Evolutionary conservation across 2,113 vertebrate species (phyloP), one percentile per base, ranked within the genome.

Genomic region (Chaetorhynchus papuensis): DNA sequence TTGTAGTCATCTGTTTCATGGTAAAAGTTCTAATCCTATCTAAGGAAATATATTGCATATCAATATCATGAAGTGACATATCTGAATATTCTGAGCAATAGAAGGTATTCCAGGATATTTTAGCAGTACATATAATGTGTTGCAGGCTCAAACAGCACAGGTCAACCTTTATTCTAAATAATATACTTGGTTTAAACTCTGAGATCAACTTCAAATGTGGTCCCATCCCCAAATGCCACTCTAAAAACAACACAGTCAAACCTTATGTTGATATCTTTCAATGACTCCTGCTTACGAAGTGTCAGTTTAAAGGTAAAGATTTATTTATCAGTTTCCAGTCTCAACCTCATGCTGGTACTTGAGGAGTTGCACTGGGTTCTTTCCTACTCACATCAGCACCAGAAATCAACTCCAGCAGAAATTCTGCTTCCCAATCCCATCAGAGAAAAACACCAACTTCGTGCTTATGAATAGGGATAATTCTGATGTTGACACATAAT

Each of bases 11-110:
- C 83, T 97, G 87, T 95, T 97, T 95, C 94, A 94, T 59, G 97
- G 91, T 93, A 97, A 96, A 97, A 84, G 63, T 95, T 94, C 65
- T 97, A 94, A 97, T 87, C 50, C 85, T 94, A 97, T 94, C 97
- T 95, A 97, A 92, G 97, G 95, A 98, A 98, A 97, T 97, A 98
- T 91, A 97, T 97, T 97, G 97, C 96, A 96, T 97, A 97, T 97
- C 93, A 94, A 49, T 96, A 97, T 92, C 33, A 95, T 70, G 89
- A 93, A 92, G 95, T 95, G 97, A 96, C 93, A 92, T 90, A 95
- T 90, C 41, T 95, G 93, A 92, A 94, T 97, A 94, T 87, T 97
- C 81, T 88, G 83, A 96, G 90, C 87, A 97, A 97, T 81, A 95
- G 96, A 92, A 96, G 80, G 70, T 96, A 96, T 93, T 94, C 76